These are phyloP conservation scores for Apotomis capreana DNA, from an alignment of 2,888 invertebrate species.

Conservation along the genomic window DNA sequence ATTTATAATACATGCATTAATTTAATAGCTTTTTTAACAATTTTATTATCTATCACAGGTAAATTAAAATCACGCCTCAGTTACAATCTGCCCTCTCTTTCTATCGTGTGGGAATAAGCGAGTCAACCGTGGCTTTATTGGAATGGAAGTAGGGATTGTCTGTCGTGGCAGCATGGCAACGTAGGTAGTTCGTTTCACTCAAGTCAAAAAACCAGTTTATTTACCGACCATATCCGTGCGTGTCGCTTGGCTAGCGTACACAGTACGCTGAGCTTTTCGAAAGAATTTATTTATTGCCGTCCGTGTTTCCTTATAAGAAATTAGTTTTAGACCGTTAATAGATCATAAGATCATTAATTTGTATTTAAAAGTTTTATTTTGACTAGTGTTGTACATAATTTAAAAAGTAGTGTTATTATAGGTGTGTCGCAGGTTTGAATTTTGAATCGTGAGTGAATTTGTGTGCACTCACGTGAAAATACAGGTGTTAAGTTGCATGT, in stretches of 20 bases:
- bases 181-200: slow-evolving; percentile 36
- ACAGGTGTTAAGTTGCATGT: slow-evolving; percentile 60
- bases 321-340: slow-evolving; percentile 5
- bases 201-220: slow-evolving; percentile 80
- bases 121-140: not conserved
- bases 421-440: slow-evolving; percentile 73
- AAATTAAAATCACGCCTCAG: not conserved
- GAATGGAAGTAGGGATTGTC: slow-evolving; percentile 17
- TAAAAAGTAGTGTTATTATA: slow-evolving; percentile 46
- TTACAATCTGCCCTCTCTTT: slow-evolving; percentile 15
- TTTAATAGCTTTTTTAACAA: not conserved
- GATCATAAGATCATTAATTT: slow-evolving; percentile 2
- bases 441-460: slow-evolving; percentile 69
- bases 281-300: slow-evolving; percentile 37
- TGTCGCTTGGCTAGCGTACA: slow-evolving; percentile 36
- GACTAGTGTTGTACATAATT: slow-evolving; percentile 34
- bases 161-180: slow-evolving; percentile 37
- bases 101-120: slow-evolving; percentile 2
- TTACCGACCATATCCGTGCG: slow-evolving; percentile 66
- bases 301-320: slow-evolving; percentile 40
- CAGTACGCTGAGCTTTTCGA: slow-evolving; percentile 37
- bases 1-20: not conserved
- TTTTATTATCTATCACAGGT: not conserved
- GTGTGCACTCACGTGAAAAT: slow-evolving; percentile 67
- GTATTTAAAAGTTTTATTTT: slow-evolving; percentile 39